Conservation (phyloP, 2,888 invertebrate species). For the Peribatodes rhomboidaria region DNA sequence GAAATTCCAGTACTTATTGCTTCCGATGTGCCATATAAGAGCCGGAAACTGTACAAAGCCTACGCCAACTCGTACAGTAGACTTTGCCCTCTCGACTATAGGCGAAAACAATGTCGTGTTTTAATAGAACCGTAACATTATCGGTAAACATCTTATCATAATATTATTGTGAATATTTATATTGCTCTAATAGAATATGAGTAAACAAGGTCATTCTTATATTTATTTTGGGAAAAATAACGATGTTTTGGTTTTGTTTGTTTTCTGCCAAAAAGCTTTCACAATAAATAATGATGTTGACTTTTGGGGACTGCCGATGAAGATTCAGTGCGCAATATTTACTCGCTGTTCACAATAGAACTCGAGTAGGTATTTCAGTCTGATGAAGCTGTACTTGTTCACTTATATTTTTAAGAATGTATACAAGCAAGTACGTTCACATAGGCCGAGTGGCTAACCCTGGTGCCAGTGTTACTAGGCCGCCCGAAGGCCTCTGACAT, state of each 20-base stretch:
- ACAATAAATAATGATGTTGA: neutral
- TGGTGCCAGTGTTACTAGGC: no score
- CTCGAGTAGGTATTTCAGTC: no score
- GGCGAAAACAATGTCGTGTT: conserved; percentile 7
- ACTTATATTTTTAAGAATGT: no score
- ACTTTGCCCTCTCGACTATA: neutral
- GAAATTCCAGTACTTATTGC: no score
- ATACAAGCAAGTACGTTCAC: no score
- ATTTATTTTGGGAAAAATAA: neutral
- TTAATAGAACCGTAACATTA: conserved; percentile 13
- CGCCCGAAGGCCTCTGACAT: no score
- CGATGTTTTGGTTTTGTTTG: neutral
- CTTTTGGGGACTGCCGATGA: neutral
- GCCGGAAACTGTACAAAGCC: neutral
- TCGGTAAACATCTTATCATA: conserved; percentile 21
- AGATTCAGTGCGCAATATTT: neutral
- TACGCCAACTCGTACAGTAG: conserved; percentile 1
- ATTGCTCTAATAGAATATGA: conserved; percentile 12
- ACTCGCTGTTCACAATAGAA: no score
- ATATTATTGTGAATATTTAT: conserved; percentile 23
- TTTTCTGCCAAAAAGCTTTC: conserved; percentile 14
- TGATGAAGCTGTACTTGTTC: no score
- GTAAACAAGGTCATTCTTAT: conserved; percentile 4
- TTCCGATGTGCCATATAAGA: neutral
- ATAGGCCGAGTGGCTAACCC: no score